Evolutionary conservation across 2,113 vertebrate species (phyloP), one percentile per base, ranked within the genome.

Genomic region (Platichthys stellatus): DNA sequence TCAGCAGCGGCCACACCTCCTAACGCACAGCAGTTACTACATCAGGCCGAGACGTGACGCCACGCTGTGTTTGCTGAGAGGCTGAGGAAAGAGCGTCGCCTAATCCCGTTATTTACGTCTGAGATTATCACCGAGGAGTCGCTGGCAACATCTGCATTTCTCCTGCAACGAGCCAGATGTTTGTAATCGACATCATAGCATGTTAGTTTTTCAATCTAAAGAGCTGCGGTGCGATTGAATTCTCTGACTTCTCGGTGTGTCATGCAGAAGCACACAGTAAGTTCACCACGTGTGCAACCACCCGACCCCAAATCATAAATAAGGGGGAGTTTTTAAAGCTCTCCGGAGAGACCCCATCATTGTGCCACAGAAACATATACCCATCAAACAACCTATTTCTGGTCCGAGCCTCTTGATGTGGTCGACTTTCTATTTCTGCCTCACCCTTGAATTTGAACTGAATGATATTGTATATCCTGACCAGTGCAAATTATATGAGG

Each of bases 311-410:
- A 90, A 90, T 87, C 85, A 86, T 89, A 88, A 91, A 91, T 83
- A 65, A 77, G 84, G 81, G 74, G 74, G 73, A 35, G 40, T 68
- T 80, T 90, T 90, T 73, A 74, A 89, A 87, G 69, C 82, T 53
- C 81, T 84, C 84, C 78, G 77, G 73, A 89, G 85, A 92, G 86
- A 90, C 90, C 93, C 90, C 92, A 87, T 87, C 88, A 84, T 88
- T 88, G 89, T 69, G 59, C 88, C 80, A 67, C 86, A 82, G 82
- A 91, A 90, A 89, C 86, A 81, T 86, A 91, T 85, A 89, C 89
- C 89, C 91, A 89, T 92, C 90, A 92, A 93, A 92, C 88, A 83
- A 80, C 79, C 88, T 92, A 92, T 92, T 92, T 89, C 82, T 85
- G 88, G 67, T 88, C 72, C 49, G 24, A 74, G 67, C 78, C 54